Base-by-base conservation (phyloP, 1,140 invertebrate species). In the Temnothorax curvispinosus region DNA sequence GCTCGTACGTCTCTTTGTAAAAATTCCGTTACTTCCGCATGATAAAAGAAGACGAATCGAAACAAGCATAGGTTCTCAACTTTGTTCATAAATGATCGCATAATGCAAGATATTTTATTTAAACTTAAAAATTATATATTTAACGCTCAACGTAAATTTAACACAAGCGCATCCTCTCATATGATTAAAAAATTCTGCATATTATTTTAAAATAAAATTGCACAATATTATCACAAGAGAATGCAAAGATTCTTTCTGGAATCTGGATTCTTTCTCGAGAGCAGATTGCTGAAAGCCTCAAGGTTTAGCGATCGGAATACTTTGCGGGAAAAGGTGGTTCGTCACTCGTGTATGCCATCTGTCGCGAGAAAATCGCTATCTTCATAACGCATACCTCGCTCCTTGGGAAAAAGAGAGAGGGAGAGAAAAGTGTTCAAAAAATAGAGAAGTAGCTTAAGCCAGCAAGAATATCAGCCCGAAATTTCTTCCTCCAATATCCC, bases 381-480 rank as follows among this genome's bases (percentile, higher is more conserved):
- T 74, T 84, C 69, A 38, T 50, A 75, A 60, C 69, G 80, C 80
- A 84, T 84, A 74, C 69, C 32, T 84, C 69, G 47, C n/a, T 50
- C 13, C 4, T 3, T 0, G 52, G 52, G n/a, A 54, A 7, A n/a
- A 13, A 13, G n/a, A 9, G 52, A 5, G 18, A 18, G 52, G 0
- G 15, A 27, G 47, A 27, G 44, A 58, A 27, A 52, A 35, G 18
- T 27, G 27, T 44, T 52, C 35, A 65, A 62, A 85, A 85, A 78
- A 64, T 27, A 27, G 58, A 78, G 74, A 85, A 67, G 65, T 77
- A 67, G 60, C 72, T 85, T 80, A 80, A 78, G 65, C 82, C 60
- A 76, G 72, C 72, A 58, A 4, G 47, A 85, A 76, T 78, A 85
- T 54, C 62, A 56, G 58, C 47, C 32, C 58, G 75, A 85, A 85